Base-by-base conservation (phyloP, 2,797 vertebrate genomes). In the Remorina albescens region DNA sequence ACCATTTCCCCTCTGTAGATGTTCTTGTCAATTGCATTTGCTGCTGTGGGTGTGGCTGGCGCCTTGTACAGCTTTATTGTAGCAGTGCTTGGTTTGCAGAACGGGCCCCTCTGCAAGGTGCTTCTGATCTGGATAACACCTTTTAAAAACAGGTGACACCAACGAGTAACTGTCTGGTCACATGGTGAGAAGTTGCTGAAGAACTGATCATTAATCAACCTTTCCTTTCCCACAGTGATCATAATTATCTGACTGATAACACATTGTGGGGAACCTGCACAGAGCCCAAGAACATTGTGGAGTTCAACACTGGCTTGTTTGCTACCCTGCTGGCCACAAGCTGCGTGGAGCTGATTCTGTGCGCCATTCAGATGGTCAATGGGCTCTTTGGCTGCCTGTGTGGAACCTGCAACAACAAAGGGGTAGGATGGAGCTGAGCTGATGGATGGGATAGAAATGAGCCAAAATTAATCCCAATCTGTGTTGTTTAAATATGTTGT, bases 11-110 rank as follows among this genome's bases (percentile, higher is more conserved):
- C 47, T 71, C 75, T 69, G 42, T 78, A 96, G 95, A 96, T 96
- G 95, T 95, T 95, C 84, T 68, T 96, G 36, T 96, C 95, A 0
- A 95, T 96, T 70, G 80, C 78, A 0, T 94, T 95, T 41, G 93
- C 95, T 11, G 94, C 85, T 0, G 73, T 95, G 50, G 95, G 96
- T 3, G 91, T 94, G 8, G 82, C 42, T 0, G 95, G 96, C 0
- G 92, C 92, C 5, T 66, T 94, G 53, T 96, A 96, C 73, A 94
- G 93, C 63, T 74, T 95, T 0, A 9, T 12, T 0, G 89, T 94
- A 78, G 93, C 95, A 1, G 50, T 63, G 9, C 28, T 94, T 0
- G 95, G 90, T 13, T 76, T 96, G 71, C 53, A 93, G n/a, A 93
- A 94, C 0, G 95, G 96, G 4, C 95, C 95, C 1, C 67, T 83